Conservation (phyloP, 2,888 invertebrate genomes). For the Cryptocephalus primarius region DNA sequence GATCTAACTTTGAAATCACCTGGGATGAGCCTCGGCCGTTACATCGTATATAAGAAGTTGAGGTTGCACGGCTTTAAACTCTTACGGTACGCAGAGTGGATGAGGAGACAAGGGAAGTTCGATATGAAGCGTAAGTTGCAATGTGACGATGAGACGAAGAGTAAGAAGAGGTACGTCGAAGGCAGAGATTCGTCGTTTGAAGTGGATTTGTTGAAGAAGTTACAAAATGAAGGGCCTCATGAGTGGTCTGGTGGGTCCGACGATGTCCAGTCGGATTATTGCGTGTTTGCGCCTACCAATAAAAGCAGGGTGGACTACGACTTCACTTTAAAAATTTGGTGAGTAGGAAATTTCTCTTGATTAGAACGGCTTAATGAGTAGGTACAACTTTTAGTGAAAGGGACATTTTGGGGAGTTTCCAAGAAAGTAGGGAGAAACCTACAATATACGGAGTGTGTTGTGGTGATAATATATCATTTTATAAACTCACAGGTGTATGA, state of each 20-base stretch:
- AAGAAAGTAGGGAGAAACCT: not conserved
- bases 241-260: not conserved
- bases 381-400: no score
- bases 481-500: not conserved
- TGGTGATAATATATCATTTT: not conserved
- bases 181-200: not conserved
- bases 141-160: not conserved
- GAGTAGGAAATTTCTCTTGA: conserved; percentile 2
- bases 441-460: not conserved
- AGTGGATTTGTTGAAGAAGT: conserved; percentile 16
- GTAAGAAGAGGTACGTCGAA: not conserved
- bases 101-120: conserved; percentile 1
- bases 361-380: no score
- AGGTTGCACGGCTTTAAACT: conserved; percentile 23
- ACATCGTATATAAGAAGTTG: conserved; percentile 26
- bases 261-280: conserved; percentile 18
- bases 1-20: conserved; percentile 36
- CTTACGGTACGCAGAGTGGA: conserved; percentile 10
- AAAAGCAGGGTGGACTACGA: conserved; percentile 13
- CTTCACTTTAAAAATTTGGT: conserved; percentile 22
- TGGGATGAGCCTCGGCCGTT: conserved; percentile 17
- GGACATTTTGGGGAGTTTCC: no score
- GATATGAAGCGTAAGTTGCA: not conserved
- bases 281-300: conserved; percentile 19
- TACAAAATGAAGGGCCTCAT: conserved; percentile 18